Conservation (phyloP, 2,888 invertebrate genomes). For the Trichacis sp. region DNA sequence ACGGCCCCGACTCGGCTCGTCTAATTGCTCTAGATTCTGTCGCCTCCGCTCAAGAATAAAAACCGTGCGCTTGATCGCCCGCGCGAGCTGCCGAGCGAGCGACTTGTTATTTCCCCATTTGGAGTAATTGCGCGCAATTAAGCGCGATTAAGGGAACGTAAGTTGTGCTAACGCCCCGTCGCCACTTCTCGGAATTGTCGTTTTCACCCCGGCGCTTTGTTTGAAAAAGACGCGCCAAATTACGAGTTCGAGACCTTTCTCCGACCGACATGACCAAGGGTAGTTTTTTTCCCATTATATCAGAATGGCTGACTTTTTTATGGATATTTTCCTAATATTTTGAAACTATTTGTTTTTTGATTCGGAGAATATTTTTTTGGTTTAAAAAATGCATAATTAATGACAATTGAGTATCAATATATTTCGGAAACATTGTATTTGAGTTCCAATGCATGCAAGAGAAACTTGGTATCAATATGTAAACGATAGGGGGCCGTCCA, state of each 20-base stretch:
- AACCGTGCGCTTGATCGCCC: slow-evolving; percentile 43
- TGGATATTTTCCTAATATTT: too few species aligned
- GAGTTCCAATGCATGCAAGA: too few species aligned
- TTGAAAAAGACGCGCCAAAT: slow-evolving; percentile 37
- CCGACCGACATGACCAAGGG: too few species aligned
- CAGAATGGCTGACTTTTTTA: too few species aligned
- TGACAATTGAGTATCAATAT: too few species aligned
- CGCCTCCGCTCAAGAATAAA: slow-evolving; percentile 45
- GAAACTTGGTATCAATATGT: too few species aligned
- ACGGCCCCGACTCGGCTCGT: slow-evolving; percentile 39
- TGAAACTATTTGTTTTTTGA: too few species aligned
- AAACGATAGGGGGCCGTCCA: too few species aligned
- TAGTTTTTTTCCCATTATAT: too few species aligned
- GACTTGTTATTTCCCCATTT: slow-evolving; percentile 65
- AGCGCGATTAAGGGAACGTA: slow-evolving; percentile 59
- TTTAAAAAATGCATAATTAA: too few species aligned
- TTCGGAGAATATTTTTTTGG: too few species aligned
- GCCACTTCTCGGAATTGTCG: slow-evolving; percentile 49
- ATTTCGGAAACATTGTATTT: too few species aligned
- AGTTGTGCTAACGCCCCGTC: slow-evolving; percentile 44
- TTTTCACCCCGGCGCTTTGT: slow-evolving; percentile 40
- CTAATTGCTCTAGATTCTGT: slow-evolving; percentile 50
- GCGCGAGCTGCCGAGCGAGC: slow-evolving; percentile 38
- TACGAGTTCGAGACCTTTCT: slow-evolving; percentile 19
- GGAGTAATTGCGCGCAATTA: slow-evolving; percentile 64